These are phyloP conservation scores for Falco novaeseelandiae DNA, from an alignment of 2,797 vertebrate species.

Conservation along the genomic window DNA sequence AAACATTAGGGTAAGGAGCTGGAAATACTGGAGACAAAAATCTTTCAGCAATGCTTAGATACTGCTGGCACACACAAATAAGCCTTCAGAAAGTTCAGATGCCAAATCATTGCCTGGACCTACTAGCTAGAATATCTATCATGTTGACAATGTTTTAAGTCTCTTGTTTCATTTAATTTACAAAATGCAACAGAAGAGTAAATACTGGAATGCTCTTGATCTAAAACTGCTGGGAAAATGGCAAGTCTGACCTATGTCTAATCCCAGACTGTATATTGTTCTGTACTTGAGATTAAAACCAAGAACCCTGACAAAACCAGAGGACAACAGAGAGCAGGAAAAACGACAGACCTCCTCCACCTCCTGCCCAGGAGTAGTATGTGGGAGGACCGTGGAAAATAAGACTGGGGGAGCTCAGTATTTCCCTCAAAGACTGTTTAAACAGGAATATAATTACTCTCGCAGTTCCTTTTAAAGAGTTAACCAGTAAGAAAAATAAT, in stretches of 20 bases:
- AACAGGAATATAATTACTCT: neutral
- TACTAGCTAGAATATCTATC: neutral
- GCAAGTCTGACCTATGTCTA: neutral
- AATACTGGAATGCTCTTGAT: neutral
- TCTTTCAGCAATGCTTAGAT: neutral
- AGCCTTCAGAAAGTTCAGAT: conserved; percentile 32
- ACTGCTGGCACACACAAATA: neutral
- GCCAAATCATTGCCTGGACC: conserved; percentile 20
- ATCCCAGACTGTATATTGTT: neutral
- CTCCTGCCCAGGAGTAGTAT: neutral
- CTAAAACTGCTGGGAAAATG: conserved; percentile 6
- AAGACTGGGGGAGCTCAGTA: neutral
- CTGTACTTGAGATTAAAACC: conserved; percentile 13
- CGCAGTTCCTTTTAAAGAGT: neutral
- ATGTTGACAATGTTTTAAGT: conserved; percentile 34
- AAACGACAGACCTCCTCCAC: neutral
- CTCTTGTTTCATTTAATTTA: conserved; percentile 40
- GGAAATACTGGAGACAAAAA: neutral
- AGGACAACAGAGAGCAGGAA: neutral
- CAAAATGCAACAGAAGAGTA: conserved; percentile 33
- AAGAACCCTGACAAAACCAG: conserved; percentile 12
- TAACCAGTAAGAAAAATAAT: neutral
- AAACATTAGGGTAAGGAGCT: neutral
- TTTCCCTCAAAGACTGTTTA: neutral
- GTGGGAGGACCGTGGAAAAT: neutral